These are phyloP conservation scores for Stegodyphus dumicola DNA, from an alignment of 1,140 invertebrate genomes.

Conservation along the genomic window DNA sequence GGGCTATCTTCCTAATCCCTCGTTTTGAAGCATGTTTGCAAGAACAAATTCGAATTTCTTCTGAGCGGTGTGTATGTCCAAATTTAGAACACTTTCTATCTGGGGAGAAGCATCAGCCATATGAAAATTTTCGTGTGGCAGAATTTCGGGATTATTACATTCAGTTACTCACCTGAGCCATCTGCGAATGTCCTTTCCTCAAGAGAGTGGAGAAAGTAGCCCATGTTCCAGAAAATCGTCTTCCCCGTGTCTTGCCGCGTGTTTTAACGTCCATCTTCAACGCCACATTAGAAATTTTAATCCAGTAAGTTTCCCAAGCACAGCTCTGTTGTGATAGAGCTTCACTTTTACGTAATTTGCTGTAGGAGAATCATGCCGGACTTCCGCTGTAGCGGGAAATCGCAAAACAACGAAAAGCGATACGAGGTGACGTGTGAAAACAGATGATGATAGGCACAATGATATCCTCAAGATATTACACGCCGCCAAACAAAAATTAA, in stretches of 20 bases:
- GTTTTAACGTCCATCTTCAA: neutral
- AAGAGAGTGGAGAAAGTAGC: constrained; percentile 31
- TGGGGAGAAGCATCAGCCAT: too few relatives aligned
- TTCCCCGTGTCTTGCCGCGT: neutral
- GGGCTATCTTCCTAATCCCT: too few relatives aligned
- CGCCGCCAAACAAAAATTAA: neutral
- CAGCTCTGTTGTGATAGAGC: neutral
- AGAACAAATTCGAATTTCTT: too few relatives aligned
- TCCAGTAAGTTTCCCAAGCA: neutral
- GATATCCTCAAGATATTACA: neutral
- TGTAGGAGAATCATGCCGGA: constrained; percentile 15
- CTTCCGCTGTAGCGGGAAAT: constrained; percentile 47
- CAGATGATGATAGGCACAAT: neutral
- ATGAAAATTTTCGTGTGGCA: too few relatives aligned
- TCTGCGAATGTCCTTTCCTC: neutral
- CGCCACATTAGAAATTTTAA: neutral
- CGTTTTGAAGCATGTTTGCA: too few relatives aligned
- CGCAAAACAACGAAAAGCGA: constrained; percentile 2
- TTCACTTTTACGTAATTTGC: neutral
- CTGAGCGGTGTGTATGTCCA: too few relatives aligned
- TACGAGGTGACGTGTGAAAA: neutral
- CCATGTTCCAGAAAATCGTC: constrained; percentile 51
- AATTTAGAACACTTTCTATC: too few relatives aligned
- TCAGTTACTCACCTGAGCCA: neutral
- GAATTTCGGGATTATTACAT: too few relatives aligned